phyloP scores from a whole-genome alignment of 1,140 invertebrate genomes.

The Drosophila murphyi region DNA sequence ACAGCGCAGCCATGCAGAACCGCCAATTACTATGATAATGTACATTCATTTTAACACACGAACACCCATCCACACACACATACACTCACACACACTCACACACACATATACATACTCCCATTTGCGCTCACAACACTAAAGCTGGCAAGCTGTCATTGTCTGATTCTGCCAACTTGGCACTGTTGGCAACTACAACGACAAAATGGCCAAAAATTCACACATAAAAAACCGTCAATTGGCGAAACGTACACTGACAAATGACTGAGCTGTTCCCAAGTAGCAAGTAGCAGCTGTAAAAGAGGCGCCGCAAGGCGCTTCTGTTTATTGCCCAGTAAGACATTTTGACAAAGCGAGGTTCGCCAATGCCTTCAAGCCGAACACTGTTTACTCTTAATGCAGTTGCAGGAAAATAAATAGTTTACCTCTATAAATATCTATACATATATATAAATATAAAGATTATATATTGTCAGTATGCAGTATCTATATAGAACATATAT shows the following conservation, averaged over 20 bases:
- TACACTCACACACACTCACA: neutral
- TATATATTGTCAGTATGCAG: too few relatives aligned
- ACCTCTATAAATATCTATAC: too few relatives aligned
- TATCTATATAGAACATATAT: too few relatives aligned
- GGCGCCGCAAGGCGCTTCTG: conserved; percentile 2
- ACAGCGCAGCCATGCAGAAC: conserved; percentile 39
- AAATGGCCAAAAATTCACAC: conserved; percentile 26
- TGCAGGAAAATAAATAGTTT: too few relatives aligned
- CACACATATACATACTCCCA: conserved; percentile 1
- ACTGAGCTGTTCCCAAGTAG: conserved; percentile 42
- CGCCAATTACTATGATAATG: conserved; percentile 55
- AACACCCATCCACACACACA: conserved; percentile 4
- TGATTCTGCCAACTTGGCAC: conserved; percentile 62
- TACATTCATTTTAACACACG: conserved; percentile 31
- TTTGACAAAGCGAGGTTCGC: conserved; percentile 5
- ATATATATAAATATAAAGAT: too few relatives aligned
- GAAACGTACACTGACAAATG: conserved; percentile 78
- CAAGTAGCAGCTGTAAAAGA: conserved; percentile 20
- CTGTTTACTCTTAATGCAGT: neutral
- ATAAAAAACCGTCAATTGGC: conserved; percentile 68
- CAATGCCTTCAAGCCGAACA: neutral
- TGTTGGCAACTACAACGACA: conserved; percentile 33
- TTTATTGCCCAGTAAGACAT: conserved; percentile 33
- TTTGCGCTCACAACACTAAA: neutral
- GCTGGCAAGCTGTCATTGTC: conserved; percentile 63